Evolutionary conservation across 1,140 invertebrate genomes (phyloP), one percentile per base, ranked within the genome.

Genomic region (Eumaeus atala): DNA sequence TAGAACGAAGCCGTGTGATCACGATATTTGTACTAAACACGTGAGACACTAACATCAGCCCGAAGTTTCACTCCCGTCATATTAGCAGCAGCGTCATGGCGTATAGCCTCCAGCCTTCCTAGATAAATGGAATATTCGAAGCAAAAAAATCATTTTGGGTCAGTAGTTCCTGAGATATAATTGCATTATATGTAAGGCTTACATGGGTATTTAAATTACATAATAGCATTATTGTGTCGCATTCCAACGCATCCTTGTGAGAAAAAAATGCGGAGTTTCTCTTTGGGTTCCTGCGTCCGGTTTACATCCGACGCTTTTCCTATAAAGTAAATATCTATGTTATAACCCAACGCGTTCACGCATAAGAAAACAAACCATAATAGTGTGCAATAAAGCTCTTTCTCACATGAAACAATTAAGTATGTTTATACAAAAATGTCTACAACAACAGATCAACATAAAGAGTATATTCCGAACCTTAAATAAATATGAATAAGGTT

Each of bases 231-330:
- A 61, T 74, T 74, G 69, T 72, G 67, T 56, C 21, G 52, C 14
- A 66, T 18, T 18, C 62, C 70, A 48, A 67, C 65, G 63, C 76
- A 73, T 82, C 80, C 78, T 84, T 80, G 72, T 67, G 66, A 59
- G 65, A n/a, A 70, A 73, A 73, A 58, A 67, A 66, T 59, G 64
- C 62, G 67, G 75, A 77, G 72, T 80, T 82, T 84, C 72, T 74
- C 77, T 75, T 74, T 71, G 64, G 56, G 58, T 66, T 72, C 77
- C 71, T 68, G 71, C 63, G 71, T 84, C 78, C 81, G 78, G 77
- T 76, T 84, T 66, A 72, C 70, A 76, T 77, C 71, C 66, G 60
- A 63, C 57, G 72, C 68, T 80, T 84, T 84, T 82, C 77, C 72
- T 84, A 80, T 75, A 72, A 73, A 74, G 60, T 64, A 66, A 59